phyloP scores from a whole-genome alignment of 2,113 vertebrate species.

The Istiophorus platypterus region DNA sequence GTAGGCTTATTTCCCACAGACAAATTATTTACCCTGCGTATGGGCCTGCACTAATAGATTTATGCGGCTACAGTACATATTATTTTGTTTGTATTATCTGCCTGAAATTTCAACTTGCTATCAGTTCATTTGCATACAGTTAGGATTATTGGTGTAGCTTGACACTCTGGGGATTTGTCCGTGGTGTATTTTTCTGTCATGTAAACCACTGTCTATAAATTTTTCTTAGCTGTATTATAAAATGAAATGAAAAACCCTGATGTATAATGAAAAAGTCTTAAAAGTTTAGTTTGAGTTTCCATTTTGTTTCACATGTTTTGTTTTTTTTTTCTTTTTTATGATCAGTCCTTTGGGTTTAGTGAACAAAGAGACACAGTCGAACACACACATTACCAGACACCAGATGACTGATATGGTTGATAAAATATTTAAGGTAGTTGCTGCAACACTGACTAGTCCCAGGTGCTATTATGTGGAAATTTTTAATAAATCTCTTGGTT shows the following conservation, averaged over 20 bases:
- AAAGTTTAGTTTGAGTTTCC: constrained; percentile 28
- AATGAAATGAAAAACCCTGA: background rate
- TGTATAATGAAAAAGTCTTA: background rate
- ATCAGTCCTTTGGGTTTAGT: constrained; percentile 14
- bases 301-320: background rate
- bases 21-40: constrained; percentile 4
- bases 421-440: constrained; percentile 50
- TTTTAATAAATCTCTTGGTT: constrained; percentile 31
- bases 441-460: constrained; percentile 15
- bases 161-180: background rate
- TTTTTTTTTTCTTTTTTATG: constrained; percentile 29
- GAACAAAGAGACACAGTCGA: constrained; percentile 5
- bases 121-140: constrained; percentile 47
- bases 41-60: constrained; percentile 7
- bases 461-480: constrained; percentile 42
- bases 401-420: constrained; percentile 36
- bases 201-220: constrained; percentile 1
- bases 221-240: constrained; percentile 4
- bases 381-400: constrained; percentile 12
- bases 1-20: constrained; percentile 2
- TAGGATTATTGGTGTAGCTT: constrained; percentile 1
- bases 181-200: constrained; percentile 14
- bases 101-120: constrained; percentile 16
- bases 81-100: constrained; percentile 29
- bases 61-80: constrained; percentile 17